phyloP scores from a whole-genome alignment of 1,140 invertebrate species.

The Drosophila trapezifrons region DNA sequence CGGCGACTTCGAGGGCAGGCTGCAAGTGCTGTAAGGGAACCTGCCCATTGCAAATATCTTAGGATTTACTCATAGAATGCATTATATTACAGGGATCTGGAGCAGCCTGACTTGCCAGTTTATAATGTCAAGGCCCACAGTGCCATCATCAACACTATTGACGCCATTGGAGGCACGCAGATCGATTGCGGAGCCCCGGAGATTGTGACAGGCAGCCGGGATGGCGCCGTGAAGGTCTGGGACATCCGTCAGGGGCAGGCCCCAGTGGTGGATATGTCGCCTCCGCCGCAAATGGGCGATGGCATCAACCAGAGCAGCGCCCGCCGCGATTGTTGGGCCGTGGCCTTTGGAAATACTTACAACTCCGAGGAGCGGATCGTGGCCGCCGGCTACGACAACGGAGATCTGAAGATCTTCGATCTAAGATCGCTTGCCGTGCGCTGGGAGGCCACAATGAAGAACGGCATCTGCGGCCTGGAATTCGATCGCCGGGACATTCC shows the following conservation, averaged over 20 bases:
- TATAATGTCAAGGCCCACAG: slow-evolving; percentile 94
- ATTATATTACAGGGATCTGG: slow-evolving; percentile 90
- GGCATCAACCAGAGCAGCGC: slow-evolving; percentile 85
- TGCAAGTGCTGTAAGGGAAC: slow-evolving; percentile 91
- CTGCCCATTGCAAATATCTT: background rate
- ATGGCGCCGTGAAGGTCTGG: slow-evolving; percentile 98
- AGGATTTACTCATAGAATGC: background rate
- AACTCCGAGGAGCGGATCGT: slow-evolving; percentile 93
- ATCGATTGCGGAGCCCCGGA: slow-evolving; percentile 95
- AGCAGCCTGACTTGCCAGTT: slow-evolving; percentile 88
- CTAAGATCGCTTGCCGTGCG: slow-evolving; percentile 91
- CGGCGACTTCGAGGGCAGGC: slow-evolving; percentile 94
- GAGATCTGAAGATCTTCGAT: slow-evolving; percentile 98
- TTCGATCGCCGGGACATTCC: slow-evolving; percentile 97
- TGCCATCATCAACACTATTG: slow-evolving; percentile 96
- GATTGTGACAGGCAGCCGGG: slow-evolving; percentile 96
- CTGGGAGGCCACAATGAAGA: slow-evolving; percentile 97
- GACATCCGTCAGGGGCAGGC: slow-evolving; percentile 94
- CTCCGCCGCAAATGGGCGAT: slow-evolving; percentile 87
- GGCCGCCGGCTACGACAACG: slow-evolving; percentile 97
- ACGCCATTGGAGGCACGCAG: slow-evolving; percentile 94
- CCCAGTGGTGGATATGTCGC: slow-evolving; percentile 95
- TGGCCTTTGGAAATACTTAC: slow-evolving; percentile 94
- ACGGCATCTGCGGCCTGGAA: slow-evolving; percentile 95
- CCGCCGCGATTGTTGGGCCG: slow-evolving; percentile 93